Evolutionary conservation across 2,888 invertebrate genomes (phyloP).

Genomic region (Nephrotoma appendiculata): DNA sequence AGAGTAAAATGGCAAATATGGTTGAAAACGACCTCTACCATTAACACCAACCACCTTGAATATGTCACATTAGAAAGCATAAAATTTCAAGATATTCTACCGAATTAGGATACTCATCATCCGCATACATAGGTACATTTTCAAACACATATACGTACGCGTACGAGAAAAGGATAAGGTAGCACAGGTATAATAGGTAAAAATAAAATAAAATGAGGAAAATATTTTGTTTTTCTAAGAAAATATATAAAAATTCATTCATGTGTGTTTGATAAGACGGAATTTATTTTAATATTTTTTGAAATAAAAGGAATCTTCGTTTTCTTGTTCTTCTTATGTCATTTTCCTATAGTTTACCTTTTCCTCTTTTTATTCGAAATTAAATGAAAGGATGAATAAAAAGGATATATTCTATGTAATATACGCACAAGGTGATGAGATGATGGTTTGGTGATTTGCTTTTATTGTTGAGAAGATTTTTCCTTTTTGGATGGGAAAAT

Average conservation of each 20-base stretch:
- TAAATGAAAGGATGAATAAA: not conserved
- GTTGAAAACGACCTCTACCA: slow-evolving; percentile 1
- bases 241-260: not conserved
- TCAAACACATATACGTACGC: not conserved
- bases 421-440: not conserved
- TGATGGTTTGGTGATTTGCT: not conserved
- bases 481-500: not conserved
- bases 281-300: not conserved
- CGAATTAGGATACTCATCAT: not conserved
- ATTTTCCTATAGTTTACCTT: not conserved
- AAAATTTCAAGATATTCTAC: not conserved
- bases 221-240: not conserved
- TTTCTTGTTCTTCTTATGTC: not conserved
- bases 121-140: not conserved
- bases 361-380: not conserved
- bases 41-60: slow-evolving; percentile 3
- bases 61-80: not conserved
- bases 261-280: not conserved
- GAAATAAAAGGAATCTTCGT: not conserved
- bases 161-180: not conserved
- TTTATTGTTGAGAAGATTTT: not conserved
- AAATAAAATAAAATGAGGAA: not conserved
- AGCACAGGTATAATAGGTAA: not conserved
- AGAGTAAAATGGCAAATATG: not conserved
- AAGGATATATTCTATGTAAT: not conserved